Evolutionary conservation across 2,113 vertebrate species (phyloP), one percentile per base, ranked within the genome.

Genomic region (Raja brachyura): DNA sequence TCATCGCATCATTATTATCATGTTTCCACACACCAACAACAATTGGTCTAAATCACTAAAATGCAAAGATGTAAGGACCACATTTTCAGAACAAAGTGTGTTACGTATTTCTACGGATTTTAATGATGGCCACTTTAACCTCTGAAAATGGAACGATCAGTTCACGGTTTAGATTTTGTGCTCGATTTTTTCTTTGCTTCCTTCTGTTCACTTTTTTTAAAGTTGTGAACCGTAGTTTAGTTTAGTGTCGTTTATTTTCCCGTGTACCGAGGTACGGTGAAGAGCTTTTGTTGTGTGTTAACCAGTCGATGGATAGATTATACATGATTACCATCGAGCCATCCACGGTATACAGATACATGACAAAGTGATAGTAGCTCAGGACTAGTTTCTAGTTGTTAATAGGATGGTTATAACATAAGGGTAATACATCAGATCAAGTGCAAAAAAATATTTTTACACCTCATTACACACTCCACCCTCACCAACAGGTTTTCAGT

Each of bases 401-500:
- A 48, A 48, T 48, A 48, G 39, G 3, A 48, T 48, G 39, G 39
- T 48, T 48, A 48, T 48, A 48, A 48, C 39, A 48, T 48, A 48
- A 48, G 39, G 48, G 11, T 61, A 31, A 61, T 31, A 63, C 28
- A 31, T 3, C 3, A 1, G 5, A 28, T 63, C 61, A 31, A 63
- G n/a, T n/a, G n/a, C n/a, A n/a, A 73, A 66, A 70, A 92, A 70
- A 92, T 92, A 92, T 92, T 92, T 68, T 90, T 48, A 70, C 5
- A 11, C 16, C 70, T 70, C 48, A 66, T 68, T 25, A 9, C 31
- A 39, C 66, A 70, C 88, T 33, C 88, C 88, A 92, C 88, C 88
- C 88, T 92, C 61, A 33, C 66, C 68, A 68, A 22, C 86, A 92
- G 88, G 14, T 92, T 92, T 92, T 70, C 88, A 92, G 88, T 92